A percentile compares a stretch with the other conserved stretches of the same genome.
Conservation (phyloP, 2,797 vertebrate species). For the Erpetoichthys calabaricus region DNA sequence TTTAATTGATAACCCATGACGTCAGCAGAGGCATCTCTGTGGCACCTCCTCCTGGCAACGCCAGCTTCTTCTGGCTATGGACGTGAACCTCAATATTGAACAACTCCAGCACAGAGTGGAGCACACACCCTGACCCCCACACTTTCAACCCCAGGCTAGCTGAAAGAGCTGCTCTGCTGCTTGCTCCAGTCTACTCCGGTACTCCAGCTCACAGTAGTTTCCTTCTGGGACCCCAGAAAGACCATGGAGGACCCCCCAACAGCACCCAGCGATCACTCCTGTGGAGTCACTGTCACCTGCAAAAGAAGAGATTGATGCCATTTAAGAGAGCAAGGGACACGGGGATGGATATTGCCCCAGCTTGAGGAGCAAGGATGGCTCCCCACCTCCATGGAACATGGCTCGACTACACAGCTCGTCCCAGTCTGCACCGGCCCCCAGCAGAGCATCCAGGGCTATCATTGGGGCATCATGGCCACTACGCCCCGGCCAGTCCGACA, state of each 20-base stretch:
- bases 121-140: no score
- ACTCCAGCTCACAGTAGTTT: constrained; percentile 58
- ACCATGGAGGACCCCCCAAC: constrained; percentile 56
- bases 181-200: constrained; percentile 44
- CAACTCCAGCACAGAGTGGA: no score
- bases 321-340: neutral
- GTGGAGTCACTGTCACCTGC: constrained; percentile 70
- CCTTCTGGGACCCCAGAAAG: constrained; percentile 40
- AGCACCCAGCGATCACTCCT: constrained; percentile 60
- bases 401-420: constrained; percentile 49
- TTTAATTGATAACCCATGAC: no score
- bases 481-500: constrained; percentile 49
- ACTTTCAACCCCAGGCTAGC: constrained; percentile 33
- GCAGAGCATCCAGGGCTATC: constrained; percentile 48
- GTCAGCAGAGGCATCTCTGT: no score
- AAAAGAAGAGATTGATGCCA: neutral
- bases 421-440: constrained; percentile 43
- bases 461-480: constrained; percentile 56
- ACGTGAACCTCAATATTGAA: no score
- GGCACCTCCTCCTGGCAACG: no score
- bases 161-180: constrained; percentile 41
- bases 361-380: neutral
- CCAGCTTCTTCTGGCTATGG: no score
- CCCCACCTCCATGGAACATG: constrained; percentile 46
- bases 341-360: neutral